Evolutionary conservation across 2,888 invertebrate species (phyloP).

Genomic region (Lasioglossum lativentre): DNA sequence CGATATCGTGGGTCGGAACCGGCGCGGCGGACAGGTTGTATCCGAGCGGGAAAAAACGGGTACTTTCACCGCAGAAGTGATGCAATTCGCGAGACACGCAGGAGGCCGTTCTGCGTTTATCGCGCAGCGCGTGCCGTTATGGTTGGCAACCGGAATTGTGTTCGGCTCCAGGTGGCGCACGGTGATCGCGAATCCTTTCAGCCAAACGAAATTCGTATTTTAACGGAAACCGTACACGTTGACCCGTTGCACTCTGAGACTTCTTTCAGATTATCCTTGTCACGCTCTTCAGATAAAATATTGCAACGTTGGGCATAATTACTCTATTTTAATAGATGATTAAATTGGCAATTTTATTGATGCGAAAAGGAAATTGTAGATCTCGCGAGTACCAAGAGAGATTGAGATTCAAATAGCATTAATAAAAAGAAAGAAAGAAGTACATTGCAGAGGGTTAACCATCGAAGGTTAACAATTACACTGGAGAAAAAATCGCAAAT

Average conservation of each 20-base stretch:
- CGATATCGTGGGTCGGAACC: not conserved
- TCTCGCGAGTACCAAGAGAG: too few relatives aligned
- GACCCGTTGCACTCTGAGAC: not conserved
- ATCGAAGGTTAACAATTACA: not conserved
- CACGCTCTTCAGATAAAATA: not conserved
- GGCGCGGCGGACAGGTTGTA: not conserved
- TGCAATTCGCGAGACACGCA: constrained; percentile 14
- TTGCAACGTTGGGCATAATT: not conserved
- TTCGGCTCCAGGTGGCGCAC: not conserved
- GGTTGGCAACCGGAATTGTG: not conserved
- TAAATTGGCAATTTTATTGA: not conserved
- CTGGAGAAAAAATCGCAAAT: too few relatives aligned
- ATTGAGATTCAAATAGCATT: too few relatives aligned
- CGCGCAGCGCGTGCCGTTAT: not conserved
- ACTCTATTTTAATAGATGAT: not conserved
- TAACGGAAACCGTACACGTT: not conserved
- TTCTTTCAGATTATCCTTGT: not conserved
- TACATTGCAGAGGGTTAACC: too few relatives aligned
- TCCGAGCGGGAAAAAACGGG: not conserved
- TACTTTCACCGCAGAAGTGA: constrained; percentile 47
- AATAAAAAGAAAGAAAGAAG: too few relatives aligned
- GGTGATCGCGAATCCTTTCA: not conserved
- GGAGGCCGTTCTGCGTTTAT: constrained; percentile 8
- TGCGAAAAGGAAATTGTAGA: not conserved
- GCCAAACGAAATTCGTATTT: not conserved